phyloP scores from a whole-genome alignment of 2,113 vertebrate genomes.

The Perccottus glenii region DNA sequence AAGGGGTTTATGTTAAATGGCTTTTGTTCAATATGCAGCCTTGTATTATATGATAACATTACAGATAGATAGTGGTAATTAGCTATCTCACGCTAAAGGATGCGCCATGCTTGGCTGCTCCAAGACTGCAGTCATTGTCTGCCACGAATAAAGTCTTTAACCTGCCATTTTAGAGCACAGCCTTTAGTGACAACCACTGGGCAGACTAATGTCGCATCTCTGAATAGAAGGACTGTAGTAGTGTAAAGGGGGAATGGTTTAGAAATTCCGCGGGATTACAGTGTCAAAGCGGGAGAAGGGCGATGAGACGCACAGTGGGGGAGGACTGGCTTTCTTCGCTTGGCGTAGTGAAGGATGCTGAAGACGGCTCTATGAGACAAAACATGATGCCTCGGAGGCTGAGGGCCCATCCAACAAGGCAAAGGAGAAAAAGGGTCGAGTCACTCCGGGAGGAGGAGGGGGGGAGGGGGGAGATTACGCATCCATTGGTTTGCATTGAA shows the following conservation, averaged over 20 bases:
- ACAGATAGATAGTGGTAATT: slow-evolving; percentile 67
- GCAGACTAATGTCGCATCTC: slow-evolving; percentile 34
- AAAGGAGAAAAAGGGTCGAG: slow-evolving; percentile 77
- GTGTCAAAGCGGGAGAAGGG: slow-evolving; percentile 53
- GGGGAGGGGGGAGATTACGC: slow-evolving; percentile 68
- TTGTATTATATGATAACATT: slow-evolving; percentile 67
- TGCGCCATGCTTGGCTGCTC: slow-evolving; percentile 71
- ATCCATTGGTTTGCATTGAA: slow-evolving; percentile 78
- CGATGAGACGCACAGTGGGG: slow-evolving; percentile 42
- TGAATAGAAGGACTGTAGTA: slow-evolving; percentile 6
- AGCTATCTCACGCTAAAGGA: slow-evolving; percentile 70
- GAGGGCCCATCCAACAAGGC: slow-evolving; percentile 74
- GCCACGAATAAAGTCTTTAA: slow-evolving; percentile 57
- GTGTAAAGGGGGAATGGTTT: slow-evolving; percentile 19
- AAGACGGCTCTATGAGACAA: slow-evolving; percentile 77
- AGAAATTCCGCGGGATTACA: slow-evolving; percentile 59
- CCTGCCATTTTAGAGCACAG: slow-evolving; percentile 65
- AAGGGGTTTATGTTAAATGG: slow-evolving; percentile 18
- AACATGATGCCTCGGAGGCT: slow-evolving; percentile 82
- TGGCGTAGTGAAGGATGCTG: slow-evolving; percentile 72
- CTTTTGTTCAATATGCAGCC: slow-evolving; percentile 28
- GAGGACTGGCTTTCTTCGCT: slow-evolving; percentile 54
- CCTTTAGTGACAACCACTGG: slow-evolving; percentile 5
- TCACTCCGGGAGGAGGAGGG: slow-evolving; percentile 71
- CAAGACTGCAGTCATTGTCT: slow-evolving; percentile 58